Percentiles rank a stretch among this genome's conserved stretches.
phyloP scores from a whole-genome alignment of 2,113 vertebrate species.

The Dolichallabes microphthalmus region DNA sequence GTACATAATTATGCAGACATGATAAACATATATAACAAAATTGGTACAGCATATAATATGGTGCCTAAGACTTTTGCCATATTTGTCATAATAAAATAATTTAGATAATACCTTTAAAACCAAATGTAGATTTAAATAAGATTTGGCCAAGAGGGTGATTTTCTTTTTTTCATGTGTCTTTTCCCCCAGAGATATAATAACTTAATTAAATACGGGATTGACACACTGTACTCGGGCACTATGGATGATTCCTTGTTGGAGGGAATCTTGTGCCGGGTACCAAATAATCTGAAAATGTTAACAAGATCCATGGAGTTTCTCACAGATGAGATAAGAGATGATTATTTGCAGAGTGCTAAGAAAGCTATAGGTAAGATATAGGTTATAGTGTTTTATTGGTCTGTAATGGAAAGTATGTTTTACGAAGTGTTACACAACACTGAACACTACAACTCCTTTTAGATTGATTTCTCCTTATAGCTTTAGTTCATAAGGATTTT shows the following conservation, averaged over 20 bases:
- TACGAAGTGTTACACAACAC: background rate
- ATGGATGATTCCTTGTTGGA: constrained; percentile 80
- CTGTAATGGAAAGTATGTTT: background rate
- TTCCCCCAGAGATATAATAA: constrained; percentile 75
- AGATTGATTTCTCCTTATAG: background rate
- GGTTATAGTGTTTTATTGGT: background rate
- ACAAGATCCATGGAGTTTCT: constrained; percentile 63
- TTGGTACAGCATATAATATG: too few relatives aligned
- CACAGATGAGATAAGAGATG: constrained; percentile 80
- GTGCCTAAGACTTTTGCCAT: too few relatives aligned
- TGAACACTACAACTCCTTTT: background rate
- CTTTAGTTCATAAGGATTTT: background rate
- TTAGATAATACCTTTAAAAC: too few relatives aligned
- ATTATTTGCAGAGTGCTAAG: constrained; percentile 81
- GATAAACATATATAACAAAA: too few relatives aligned
- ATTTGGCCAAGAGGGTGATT: too few relatives aligned
- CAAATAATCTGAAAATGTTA: constrained; percentile 70
- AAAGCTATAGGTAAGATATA: constrained; percentile 76
- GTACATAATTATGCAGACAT: too few relatives aligned
- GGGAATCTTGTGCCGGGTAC: constrained; percentile 73
- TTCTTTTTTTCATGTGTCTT: background rate
- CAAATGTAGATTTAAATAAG: too few relatives aligned
- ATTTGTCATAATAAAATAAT: too few relatives aligned
- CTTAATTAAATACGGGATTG: constrained; percentile 80
- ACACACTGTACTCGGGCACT: constrained; percentile 73